Base-by-base conservation (phyloP, 1,140 invertebrate genomes). In the Zaprionus lachaisei region DNA sequence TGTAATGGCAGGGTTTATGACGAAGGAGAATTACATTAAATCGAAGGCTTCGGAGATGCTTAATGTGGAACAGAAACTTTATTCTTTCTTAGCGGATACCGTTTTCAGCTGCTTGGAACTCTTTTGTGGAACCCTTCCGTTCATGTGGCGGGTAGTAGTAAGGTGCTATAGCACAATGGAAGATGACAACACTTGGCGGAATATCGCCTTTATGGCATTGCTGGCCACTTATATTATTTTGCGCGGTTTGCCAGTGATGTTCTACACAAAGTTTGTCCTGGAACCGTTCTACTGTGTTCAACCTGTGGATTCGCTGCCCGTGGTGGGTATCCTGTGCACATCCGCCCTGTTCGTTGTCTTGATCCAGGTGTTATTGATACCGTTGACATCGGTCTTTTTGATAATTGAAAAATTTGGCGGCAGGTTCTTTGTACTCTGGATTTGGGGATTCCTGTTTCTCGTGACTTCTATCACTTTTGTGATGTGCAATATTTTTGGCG, bases 271-370 rank as follows among this genome's bases (percentile, higher is more conserved):
- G 15, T 9, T 89, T 0, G 2, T 73, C 1, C 31, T 89, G 49
- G 69, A 72, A 14, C 54, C 55, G 0, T 54, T 24, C 5, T 89
- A 81, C 20, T 22, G 55, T 1, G 41, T 64, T 4, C 24, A 69
- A n/a, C 61, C 31, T 5, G 44, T 72, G 0, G 58, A 70, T 12
- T 20, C 65, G 0, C 6, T 54, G 2, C 75, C 84, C 0, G 4
- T 89, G 22, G 49, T 90, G 7, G 84, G 84, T 0, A 3, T 89
- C 5, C 44, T 89, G 0, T 89, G 84, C 62, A 26, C 63, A 1
- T 20, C 72, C n/a, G 47, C 69, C 1, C 64, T 89, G 6, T 1
- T 79, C 1, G 31, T 79, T 5, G 75, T 89, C 4, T 17, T 89
- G 1, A 2, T 84, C 5, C 85, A 89, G 37, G 55, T 80, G 6